Evolutionary conservation across 2,113 vertebrate species (phyloP).

Genomic region (Macroglossus sobrinus): DNA sequence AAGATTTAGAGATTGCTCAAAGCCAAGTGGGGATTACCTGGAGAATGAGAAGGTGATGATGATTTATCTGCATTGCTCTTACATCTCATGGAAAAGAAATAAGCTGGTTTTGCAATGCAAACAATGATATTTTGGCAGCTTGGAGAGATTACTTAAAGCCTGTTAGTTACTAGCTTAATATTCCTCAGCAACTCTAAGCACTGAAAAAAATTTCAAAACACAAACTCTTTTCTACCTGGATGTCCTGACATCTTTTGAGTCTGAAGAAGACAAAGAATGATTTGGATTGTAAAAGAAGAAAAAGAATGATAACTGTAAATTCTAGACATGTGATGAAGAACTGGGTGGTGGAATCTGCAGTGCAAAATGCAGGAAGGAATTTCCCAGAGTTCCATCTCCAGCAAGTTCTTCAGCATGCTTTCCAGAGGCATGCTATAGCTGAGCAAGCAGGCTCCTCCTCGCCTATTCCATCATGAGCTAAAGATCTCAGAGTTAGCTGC

Average conservation of each 20-base stretch:
- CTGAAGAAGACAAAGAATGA: not conserved
- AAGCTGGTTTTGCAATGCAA: constrained; percentile 84
- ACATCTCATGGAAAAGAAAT: constrained; percentile 84
- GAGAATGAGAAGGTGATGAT: constrained; percentile 74
- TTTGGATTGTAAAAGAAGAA: not conserved
- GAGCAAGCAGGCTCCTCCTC: constrained; percentile 82
- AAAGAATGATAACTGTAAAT: constrained; percentile 67
- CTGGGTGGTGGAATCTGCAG: constrained; percentile 85
- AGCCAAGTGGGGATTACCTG: constrained; percentile 83
- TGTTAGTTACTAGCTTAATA: constrained; percentile 69
- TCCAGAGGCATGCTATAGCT: constrained; percentile 79
- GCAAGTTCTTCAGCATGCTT: constrained; percentile 76
- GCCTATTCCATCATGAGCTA: constrained; percentile 78
- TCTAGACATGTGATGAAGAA: constrained; percentile 83
- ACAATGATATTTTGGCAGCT: constrained; percentile 81
- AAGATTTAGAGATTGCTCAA: constrained; percentile 82
- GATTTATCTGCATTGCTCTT: constrained; percentile 83
- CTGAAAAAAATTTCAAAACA: constrained; percentile 80
- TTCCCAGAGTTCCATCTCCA: constrained; percentile 84
- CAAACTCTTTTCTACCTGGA: constrained; percentile 81
- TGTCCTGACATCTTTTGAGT: constrained; percentile 72
- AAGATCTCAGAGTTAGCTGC: constrained; percentile 83
- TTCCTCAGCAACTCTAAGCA: constrained; percentile 83
- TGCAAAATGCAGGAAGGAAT: constrained; percentile 80
- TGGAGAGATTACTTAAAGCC: constrained; percentile 79